These are phyloP conservation scores for Phrynocephalus forsythii DNA, from an alignment of 2,797 vertebrate genomes.

Conservation along the genomic window DNA sequence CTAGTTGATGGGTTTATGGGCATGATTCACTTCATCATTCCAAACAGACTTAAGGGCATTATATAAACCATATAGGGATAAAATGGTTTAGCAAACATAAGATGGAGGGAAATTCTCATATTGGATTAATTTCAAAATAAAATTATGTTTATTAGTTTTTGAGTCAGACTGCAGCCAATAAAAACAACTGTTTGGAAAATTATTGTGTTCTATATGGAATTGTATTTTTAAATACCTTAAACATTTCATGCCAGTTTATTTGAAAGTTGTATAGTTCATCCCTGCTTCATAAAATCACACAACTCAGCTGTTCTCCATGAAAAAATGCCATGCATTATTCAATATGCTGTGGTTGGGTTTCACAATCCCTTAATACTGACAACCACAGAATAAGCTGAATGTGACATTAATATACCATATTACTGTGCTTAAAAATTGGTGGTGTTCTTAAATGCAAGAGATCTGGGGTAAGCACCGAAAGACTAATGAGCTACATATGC, in stretches of 20 bases:
- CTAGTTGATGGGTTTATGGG: neutral
- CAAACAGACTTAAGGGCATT: neutral
- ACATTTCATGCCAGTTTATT: neutral
- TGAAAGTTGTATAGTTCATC: neutral
- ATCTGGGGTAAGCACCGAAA: neutral
- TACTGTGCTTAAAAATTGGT: neutral
- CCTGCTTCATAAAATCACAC: neutral
- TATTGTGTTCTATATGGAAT: neutral
- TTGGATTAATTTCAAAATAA: conserved; percentile 28
- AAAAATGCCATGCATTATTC: neutral
- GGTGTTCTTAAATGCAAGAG: conserved; percentile 2
- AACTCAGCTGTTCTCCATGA: neutral
- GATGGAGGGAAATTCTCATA: neutral
- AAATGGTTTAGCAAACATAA: neutral
- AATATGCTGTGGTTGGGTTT: neutral
- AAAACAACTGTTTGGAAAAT: conserved; percentile 6
- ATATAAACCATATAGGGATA: neutral
- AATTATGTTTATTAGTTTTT: conserved; percentile 19
- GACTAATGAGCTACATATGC: conserved; percentile 2
- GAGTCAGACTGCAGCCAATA: neutral
- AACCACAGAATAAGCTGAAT: neutral
- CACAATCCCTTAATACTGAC: neutral
- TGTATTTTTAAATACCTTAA: conserved; percentile 20
- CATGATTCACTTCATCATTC: neutral
- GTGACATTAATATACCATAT: neutral